These are phyloP conservation scores for Clavelina lepadiformis DNA, from an alignment of 23 tunicate genomes.

Conservation along the genomic window DNA sequence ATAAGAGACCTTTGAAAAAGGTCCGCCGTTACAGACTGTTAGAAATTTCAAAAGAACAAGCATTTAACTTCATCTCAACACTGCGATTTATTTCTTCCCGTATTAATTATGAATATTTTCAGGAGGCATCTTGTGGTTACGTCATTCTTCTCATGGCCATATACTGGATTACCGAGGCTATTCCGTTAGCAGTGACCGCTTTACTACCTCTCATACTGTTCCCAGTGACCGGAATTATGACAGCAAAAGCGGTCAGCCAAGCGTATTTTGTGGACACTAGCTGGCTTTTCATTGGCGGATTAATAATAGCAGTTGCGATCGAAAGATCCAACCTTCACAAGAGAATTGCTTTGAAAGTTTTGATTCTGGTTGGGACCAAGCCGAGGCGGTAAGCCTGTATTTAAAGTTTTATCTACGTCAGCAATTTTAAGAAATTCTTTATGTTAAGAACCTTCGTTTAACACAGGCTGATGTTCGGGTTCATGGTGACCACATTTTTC, in stretches of 20 bases:
- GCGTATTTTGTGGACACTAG: slow-evolving; percentile 66
- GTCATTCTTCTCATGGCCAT: slow-evolving; percentile 68
- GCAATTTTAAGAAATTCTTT: no score
- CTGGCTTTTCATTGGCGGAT: slow-evolving; percentile 73
- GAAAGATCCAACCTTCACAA: slow-evolving; percentile 65
- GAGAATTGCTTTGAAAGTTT: slow-evolving; percentile 61
- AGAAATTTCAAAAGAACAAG: no score
- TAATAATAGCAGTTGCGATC: slow-evolving; percentile 70
- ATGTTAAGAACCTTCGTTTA: no score
- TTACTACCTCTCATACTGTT: slow-evolving; percentile 70
- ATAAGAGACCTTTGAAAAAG: no score
- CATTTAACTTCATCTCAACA: no score
- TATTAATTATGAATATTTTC: no score
- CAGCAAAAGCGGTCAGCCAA: slow-evolving; percentile 38
- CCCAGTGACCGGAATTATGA: slow-evolving; percentile 68
- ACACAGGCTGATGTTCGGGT: slow-evolving; percentile 60
- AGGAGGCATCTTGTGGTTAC: slow-evolving; percentile 81
- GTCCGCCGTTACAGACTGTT: no score
- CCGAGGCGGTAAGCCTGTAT: slow-evolving; percentile 47
- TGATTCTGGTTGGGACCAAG: slow-evolving; percentile 61
- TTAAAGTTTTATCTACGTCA: no score
- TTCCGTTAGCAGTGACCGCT: slow-evolving; percentile 83
- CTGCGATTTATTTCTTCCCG: no score
- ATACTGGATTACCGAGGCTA: slow-evolving; percentile 78
- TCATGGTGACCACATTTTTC: slow-evolving; percentile 52